phyloP scores from a whole-genome alignment of 2,113 vertebrate genomes.

The Hippocampus mohnikei region DNA sequence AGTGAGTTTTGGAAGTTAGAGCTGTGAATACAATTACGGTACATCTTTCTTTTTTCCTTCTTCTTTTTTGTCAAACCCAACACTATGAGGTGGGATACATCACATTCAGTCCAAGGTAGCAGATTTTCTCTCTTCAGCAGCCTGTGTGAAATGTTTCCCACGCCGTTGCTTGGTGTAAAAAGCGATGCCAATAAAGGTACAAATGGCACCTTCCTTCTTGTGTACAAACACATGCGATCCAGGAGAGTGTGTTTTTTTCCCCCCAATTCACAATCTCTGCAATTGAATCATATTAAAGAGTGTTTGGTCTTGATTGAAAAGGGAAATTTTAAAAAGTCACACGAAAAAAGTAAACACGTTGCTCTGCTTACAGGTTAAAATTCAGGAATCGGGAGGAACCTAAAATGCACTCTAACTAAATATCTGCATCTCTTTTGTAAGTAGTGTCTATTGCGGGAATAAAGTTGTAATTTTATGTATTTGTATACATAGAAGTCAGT shows the following conservation, averaged over 20 bases:
- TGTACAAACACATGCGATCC: not conserved
- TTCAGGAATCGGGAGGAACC: too few relatives aligned
- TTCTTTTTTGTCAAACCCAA: constrained; percentile 27
- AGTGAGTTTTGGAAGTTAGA: constrained; percentile 25
- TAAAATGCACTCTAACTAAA: too few relatives aligned
- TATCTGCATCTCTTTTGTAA: too few relatives aligned
- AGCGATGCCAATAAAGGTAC: not conserved
- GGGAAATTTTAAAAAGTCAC: not conserved
- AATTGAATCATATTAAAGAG: not conserved
- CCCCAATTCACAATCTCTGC: not conserved
- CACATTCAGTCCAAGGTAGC: constrained; percentile 21
- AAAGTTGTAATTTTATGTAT: too few relatives aligned
- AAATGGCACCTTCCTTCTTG: not conserved
- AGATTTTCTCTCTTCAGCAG: constrained; percentile 13
- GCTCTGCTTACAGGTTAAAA: too few relatives aligned
- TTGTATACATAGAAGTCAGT: too few relatives aligned
- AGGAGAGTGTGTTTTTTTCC: not conserved
- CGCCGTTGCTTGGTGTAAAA: not conserved
- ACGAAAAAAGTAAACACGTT: not conserved
- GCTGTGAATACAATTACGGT: constrained; percentile 13
- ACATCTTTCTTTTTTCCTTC: not conserved
- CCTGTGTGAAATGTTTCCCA: constrained; percentile 1
- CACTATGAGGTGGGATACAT: constrained; percentile 16
- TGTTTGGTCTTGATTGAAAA: too few relatives aligned
- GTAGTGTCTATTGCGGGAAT: too few relatives aligned